These are phyloP conservation scores for Torymus auratus DNA, from an alignment of 2,888 invertebrate species.

Conservation along the genomic window DNA sequence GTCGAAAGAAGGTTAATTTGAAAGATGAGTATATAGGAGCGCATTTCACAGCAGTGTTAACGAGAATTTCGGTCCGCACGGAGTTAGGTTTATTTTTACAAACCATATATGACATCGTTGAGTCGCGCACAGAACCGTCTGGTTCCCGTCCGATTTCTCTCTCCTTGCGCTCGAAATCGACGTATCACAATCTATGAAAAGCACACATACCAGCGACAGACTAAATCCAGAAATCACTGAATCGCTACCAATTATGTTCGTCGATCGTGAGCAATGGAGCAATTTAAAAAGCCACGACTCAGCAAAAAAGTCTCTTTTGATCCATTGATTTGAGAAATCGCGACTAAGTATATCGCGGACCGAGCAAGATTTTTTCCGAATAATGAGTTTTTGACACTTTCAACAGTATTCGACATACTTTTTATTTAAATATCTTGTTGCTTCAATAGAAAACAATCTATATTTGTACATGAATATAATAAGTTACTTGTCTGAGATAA, in stretches of 20 bases:
- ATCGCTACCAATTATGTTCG: neutral
- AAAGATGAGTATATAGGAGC: slow-evolving; percentile 14
- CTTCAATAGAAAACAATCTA: too few species aligned
- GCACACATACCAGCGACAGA: slow-evolving; percentile 13
- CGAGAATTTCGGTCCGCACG: slow-evolving; percentile 20
- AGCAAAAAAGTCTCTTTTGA: neutral
- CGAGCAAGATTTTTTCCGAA: too few species aligned
- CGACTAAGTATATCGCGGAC: too few species aligned
- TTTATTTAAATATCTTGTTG: too few species aligned
- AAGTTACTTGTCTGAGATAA: too few species aligned
- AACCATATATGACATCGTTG: slow-evolving; percentile 15
- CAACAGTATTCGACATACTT: too few species aligned
- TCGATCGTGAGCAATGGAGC: neutral
- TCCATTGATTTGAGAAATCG: neutral
- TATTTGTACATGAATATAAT: too few species aligned
- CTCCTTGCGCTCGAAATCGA: neutral
- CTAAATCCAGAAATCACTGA: slow-evolving; percentile 1
- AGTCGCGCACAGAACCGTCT: slow-evolving; percentile 12
- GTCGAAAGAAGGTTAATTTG: neutral
- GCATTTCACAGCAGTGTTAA: slow-evolving; percentile 19
- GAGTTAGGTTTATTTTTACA: slow-evolving; percentile 35
- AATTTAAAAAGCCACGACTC: neutral
- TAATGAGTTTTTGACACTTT: too few species aligned
- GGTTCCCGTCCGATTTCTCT: neutral
- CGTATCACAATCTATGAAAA: slow-evolving; percentile 15